These are phyloP conservation scores for Saccostrea cuccullata DNA, from an alignment of 1,140 invertebrate genomes.

Conservation along the genomic window DNA sequence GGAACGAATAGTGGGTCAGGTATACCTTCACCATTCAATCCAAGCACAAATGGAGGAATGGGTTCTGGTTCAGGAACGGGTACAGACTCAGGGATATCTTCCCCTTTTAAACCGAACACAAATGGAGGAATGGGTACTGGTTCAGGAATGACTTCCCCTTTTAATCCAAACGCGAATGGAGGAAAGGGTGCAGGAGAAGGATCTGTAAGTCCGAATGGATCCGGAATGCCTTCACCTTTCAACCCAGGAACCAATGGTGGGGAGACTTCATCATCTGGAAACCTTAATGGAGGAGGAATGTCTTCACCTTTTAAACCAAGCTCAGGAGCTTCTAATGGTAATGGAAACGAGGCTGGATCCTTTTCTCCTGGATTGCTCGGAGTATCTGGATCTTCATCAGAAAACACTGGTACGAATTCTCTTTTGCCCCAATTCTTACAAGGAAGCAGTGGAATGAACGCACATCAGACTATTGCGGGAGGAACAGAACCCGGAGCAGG, in stretches of 20 bases:
- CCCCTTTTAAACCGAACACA: slow-evolving; percentile 32
- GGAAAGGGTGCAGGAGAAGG: not conserved
- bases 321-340: slow-evolving; percentile 13
- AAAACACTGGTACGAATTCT: slow-evolving; percentile 10
- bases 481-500: not conserved
- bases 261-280: slow-evolving; percentile 7
- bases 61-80: not conserved
- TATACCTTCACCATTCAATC: slow-evolving; percentile 30
- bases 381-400: slow-evolving; percentile 19
- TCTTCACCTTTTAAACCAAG: slow-evolving; percentile 36
- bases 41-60: not conserved
- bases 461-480: slow-evolving; percentile 33
- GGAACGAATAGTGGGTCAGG: not conserved
- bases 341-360: not conserved
- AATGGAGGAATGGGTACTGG: slow-evolving; percentile 11
- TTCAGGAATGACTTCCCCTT: slow-evolving; percentile 7
- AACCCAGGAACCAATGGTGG: slow-evolving; percentile 6
- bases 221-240: slow-evolving; percentile 14
- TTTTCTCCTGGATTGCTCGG: slow-evolving; percentile 9
- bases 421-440: slow-evolving; percentile 34
- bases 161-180: not conserved
- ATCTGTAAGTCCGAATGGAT: not conserved
- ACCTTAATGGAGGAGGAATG: slow-evolving; percentile 17
- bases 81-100: too few relatives aligned
- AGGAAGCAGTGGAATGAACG: slow-evolving; percentile 45